Conservation (phyloP, 2,113 vertebrate genomes). For the Sardina pilchardus region DNA sequence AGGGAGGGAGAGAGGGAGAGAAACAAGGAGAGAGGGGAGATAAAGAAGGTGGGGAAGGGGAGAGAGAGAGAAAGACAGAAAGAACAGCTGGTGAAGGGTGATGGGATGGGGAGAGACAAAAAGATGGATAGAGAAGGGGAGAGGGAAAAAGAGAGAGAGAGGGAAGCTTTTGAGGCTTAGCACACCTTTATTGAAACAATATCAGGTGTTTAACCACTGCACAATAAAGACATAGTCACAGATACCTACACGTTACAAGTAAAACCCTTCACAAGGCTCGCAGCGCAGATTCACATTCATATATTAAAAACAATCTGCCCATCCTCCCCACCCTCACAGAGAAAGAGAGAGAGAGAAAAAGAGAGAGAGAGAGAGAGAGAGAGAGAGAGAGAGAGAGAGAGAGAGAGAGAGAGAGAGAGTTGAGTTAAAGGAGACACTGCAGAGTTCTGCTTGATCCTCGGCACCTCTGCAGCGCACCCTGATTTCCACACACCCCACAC, state of each 20-base stretch:
- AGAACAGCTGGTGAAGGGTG: background rate
- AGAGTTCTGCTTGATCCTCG: background rate
- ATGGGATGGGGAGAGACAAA: background rate
- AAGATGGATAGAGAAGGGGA: background rate
- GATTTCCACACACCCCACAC: background rate
- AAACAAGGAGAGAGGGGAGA: background rate
- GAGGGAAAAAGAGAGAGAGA: background rate
- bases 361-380: background rate
- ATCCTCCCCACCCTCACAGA: too few species aligned
- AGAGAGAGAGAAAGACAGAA: background rate
- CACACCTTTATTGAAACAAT: too few species aligned
- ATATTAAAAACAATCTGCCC: too few species aligned
- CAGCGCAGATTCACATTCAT: too few species aligned
- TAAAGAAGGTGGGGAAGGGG: background rate
- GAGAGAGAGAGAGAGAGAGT: too few species aligned
- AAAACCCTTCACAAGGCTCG: too few species aligned
- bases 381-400: background rate
- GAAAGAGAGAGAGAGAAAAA: background rate
- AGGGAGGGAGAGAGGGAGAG: background rate
- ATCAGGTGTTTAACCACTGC: too few species aligned
- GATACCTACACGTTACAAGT: too few species aligned
- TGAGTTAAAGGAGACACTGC: background rate
- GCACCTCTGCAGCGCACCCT: conserved; percentile 2
- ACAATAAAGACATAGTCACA: too few species aligned
- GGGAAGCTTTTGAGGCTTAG: too few species aligned